phyloP scores from a whole-genome alignment of 2,113 vertebrate species.

The Laticauda laticaudata region DNA sequence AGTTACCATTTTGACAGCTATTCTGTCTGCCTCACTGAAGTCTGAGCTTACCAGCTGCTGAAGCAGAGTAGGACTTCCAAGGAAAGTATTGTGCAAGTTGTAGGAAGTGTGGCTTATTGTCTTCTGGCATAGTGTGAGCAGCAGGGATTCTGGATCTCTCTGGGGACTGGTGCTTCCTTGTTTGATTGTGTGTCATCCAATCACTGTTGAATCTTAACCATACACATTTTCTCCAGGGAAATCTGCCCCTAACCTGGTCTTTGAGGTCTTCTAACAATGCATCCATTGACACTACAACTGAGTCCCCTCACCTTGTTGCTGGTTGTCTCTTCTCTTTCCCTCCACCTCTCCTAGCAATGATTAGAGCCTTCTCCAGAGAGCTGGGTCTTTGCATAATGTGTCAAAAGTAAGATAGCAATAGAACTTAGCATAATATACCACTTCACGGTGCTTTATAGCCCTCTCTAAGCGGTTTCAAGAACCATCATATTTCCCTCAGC shows the following conservation, averaged over 20 bases:
- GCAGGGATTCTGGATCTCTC: neutral
- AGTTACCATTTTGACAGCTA: neutral
- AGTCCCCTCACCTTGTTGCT: neutral
- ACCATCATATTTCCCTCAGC: too few species aligned
- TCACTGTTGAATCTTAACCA: neutral
- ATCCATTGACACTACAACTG: neutral
- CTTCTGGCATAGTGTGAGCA: neutral
- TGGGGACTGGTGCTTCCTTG: neutral
- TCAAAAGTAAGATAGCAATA: neutral
- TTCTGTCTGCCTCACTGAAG: neutral
- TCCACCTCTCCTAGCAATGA: neutral
- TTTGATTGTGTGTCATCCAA: neutral
- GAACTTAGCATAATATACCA: too few species aligned
- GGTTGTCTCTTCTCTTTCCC: neutral
- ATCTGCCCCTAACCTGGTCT: neutral
- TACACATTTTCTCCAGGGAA: neutral
- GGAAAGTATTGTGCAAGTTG: neutral
- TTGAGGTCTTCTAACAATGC: neutral
- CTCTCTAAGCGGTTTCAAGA: too few species aligned
- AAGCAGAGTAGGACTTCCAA: neutral
- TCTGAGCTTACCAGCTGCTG: neutral
- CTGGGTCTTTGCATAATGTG: neutral
- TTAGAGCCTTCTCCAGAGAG: neutral
- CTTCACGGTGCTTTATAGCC: too few species aligned
- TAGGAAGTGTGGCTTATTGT: neutral